Conservation (phyloP, 2,113 vertebrate species). For the Serilophus lunatus region DNA sequence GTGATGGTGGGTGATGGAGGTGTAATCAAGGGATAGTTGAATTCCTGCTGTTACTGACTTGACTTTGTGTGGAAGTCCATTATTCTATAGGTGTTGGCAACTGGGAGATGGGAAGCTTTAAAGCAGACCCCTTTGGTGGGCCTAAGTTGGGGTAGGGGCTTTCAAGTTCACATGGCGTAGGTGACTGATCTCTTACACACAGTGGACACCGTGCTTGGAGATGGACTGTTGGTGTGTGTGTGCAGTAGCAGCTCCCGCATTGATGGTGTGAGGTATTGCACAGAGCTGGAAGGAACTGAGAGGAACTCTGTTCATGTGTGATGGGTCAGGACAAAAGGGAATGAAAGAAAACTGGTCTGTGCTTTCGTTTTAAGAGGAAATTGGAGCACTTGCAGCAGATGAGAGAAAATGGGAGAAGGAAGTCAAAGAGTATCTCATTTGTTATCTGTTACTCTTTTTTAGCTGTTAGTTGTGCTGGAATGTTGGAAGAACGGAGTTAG, state of each 20-base stretch:
- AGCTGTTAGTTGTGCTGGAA: background rate
- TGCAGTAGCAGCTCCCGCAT: background rate
- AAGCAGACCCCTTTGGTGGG: background rate
- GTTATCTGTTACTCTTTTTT: background rate
- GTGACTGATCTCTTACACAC: background rate
- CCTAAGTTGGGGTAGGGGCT: background rate
- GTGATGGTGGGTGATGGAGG: background rate
- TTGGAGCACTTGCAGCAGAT: background rate
- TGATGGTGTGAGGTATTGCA: background rate
- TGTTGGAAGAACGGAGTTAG: background rate
- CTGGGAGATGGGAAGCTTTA: background rate
- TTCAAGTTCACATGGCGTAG: background rate
- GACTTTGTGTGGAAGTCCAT: background rate
- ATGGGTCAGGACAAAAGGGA: background rate
- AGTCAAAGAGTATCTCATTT: background rate
- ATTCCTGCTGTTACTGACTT: background rate
- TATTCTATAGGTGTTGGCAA: background rate
- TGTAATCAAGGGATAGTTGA: background rate
- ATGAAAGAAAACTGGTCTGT: rapidly evolving
- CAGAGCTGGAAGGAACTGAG: background rate
- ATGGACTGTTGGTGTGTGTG: background rate
- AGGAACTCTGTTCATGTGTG: background rate
- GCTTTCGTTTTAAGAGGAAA: background rate
- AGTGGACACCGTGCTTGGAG: background rate
- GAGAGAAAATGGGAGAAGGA: background rate